Base-by-base conservation (phyloP, 2,888 invertebrate species). In the Mechanitis mazaeus region DNA sequence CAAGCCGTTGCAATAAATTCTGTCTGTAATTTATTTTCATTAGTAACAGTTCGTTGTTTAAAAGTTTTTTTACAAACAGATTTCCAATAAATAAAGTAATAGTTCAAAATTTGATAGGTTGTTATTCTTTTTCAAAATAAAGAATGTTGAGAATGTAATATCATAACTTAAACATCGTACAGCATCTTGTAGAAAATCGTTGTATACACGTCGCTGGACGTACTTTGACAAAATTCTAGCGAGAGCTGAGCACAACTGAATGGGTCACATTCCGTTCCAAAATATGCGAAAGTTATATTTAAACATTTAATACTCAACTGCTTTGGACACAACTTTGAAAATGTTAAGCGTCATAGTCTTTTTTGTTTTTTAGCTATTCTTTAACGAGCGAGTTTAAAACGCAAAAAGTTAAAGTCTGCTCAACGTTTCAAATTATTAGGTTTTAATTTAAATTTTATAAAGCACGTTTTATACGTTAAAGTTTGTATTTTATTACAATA, bases 141-240 rank as follows among this genome's bases (percentile, higher is more conserved):
- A 28, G 46, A 56, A 57, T 35, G 35, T 50, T 1, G 31, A 31
- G 50, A 50, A 50, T 50, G 28, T 50, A 28, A 50, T 50, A 31
- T 50, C 50, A 50, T 50, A 50, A 50, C 50, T 42, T 42, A 28
- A 50, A 31, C 2, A 33, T 59, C 45, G 56, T n/a, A 53, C 59
- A 58, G 59, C 55, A 58, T 71, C 69, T 71, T 64, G 68, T 70
- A 70, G 68, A 67, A 74, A 74, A 73, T 72, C 68, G 71, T 65
- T 66, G 67, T 67, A 72, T 70, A 72, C 71, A 72, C 70, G 68
- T 72, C 71, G 69, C 64, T 68, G 67, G 71, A 70, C 71, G 69
- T 74, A 76, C 81, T 81, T 81, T 82, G 79, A 80, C 74, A 80
- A 85, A 81, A 84, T 85, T 84, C 79, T 72, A 55, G 72, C 75